Conservation (phyloP, 2,113 vertebrate species). For the Sorex araneus region DNA sequence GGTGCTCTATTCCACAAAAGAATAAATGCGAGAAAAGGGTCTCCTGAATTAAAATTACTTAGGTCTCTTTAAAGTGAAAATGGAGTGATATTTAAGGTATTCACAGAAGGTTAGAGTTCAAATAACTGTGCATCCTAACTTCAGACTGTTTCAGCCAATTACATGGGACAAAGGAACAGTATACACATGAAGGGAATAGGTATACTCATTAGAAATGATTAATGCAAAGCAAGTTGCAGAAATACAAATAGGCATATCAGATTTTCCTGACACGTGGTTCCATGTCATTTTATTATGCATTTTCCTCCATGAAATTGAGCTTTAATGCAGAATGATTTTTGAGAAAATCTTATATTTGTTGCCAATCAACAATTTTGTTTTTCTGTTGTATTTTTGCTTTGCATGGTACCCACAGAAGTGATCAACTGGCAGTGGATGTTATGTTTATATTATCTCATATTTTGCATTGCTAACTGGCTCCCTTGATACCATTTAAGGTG, state of each 20-base stretch:
- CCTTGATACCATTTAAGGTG: constrained; percentile 93
- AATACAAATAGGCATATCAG: constrained; percentile 74
- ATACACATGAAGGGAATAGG: not conserved
- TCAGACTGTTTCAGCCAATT: constrained; percentile 53
- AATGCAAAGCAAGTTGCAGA: constrained; percentile 46
- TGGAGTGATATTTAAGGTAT: constrained; percentile 56
- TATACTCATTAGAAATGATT: constrained; percentile 49
- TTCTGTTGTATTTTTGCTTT: constrained; percentile 63
- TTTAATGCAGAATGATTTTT: constrained; percentile 64
- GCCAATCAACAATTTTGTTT: constrained; percentile 6
- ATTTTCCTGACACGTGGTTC: constrained; percentile 26
- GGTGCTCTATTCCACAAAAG: constrained; percentile 73
- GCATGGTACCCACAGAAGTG: constrained; percentile 63
- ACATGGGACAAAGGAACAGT: constrained; percentile 35
- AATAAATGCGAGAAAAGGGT: constrained; percentile 68
- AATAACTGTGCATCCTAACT: constrained; percentile 39
- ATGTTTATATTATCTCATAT: constrained; percentile 87
- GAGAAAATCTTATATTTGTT: constrained; percentile 68
- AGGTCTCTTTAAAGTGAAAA: constrained; percentile 58
- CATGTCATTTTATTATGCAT: constrained; percentile 57
- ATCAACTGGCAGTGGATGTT: constrained; percentile 83
- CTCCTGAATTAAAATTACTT: constrained; percentile 73
- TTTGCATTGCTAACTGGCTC: constrained; percentile 93
- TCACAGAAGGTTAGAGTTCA: constrained; percentile 46
- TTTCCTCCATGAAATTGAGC: constrained; percentile 59